Evolutionary conservation across 2,888 invertebrate species (phyloP).

Genomic region (Craniophora ligustri): DNA sequence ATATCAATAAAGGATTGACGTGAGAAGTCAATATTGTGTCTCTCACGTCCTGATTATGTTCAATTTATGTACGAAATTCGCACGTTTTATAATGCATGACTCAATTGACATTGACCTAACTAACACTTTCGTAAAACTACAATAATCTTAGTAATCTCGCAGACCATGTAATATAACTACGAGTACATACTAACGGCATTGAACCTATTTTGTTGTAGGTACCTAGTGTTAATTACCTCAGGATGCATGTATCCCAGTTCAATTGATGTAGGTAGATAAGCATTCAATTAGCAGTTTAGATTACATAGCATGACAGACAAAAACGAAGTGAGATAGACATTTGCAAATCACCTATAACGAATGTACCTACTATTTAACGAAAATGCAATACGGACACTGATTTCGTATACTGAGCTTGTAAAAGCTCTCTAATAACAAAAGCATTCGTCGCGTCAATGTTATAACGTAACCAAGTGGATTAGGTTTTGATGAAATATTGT

Average conservation of each 20-base stretch:
- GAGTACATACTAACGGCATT: background rate
- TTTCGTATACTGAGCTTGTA: constrained; percentile 25
- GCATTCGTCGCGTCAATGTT: constrained; percentile 21
- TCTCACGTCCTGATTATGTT: constrained; percentile 66
- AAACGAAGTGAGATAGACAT: constrained; percentile 23
- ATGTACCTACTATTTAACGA: constrained; percentile 17
- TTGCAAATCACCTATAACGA: constrained; percentile 33
- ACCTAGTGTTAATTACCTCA: background rate
- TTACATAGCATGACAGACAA: constrained; percentile 28
- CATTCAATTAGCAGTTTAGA: constrained; percentile 26
- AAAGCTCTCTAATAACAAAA: constrained; percentile 45
- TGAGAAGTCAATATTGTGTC: constrained; percentile 62
- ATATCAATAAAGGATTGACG: constrained; percentile 59
- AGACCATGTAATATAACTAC: background rate
- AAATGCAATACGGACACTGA: too few relatives aligned
- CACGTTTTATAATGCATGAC: constrained; percentile 57
- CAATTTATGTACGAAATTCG: constrained; percentile 59
- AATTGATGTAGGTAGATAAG: constrained; percentile 15
- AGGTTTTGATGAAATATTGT: constrained; percentile 41
- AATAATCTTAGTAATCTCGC: constrained; percentile 9
- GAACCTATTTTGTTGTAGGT: background rate
- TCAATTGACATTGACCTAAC: constrained; percentile 45
- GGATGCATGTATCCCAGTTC: constrained; percentile 24
- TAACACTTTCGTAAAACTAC: constrained; percentile 21
- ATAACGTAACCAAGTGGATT: constrained; percentile 43